Percentiles rank a stretch among this genome's conserved stretches.
These are phyloP conservation scores for Lagopus muta DNA, from an alignment of 2,113 vertebrate species.

Conservation along the genomic window DNA sequence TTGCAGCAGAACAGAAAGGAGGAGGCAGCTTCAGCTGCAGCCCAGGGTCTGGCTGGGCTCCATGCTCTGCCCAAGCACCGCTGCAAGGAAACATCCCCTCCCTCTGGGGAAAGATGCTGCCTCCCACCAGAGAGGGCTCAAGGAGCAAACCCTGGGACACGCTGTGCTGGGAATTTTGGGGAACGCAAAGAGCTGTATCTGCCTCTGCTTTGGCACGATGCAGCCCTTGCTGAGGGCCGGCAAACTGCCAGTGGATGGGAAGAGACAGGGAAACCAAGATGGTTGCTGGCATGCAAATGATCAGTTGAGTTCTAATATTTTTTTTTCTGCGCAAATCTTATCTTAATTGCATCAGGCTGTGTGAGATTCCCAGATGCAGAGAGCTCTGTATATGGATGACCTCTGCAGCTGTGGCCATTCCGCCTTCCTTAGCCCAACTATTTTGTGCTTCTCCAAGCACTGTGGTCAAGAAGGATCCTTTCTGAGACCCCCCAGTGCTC, in stretches of 20 bases:
- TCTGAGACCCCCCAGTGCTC: not conserved
- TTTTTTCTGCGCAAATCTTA: not conserved
- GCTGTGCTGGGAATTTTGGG: not conserved
- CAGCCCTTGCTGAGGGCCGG: not conserved
- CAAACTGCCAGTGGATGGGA: not conserved
- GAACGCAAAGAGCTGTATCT: not conserved
- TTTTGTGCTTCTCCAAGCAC: not conserved
- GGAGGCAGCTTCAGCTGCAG: not conserved
- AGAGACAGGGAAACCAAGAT: not conserved
- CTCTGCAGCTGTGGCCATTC: not conserved
- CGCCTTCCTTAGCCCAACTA: not conserved
- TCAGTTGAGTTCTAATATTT: not conserved
- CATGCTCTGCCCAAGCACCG: not conserved
- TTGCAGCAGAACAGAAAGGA: not conserved
- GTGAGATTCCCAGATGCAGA: not conserved
- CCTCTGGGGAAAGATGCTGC: not conserved
- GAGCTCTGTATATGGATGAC: not conserved
- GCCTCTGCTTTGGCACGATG: not conserved
- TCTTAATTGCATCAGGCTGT: not conserved
- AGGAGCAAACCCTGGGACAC: not conserved
- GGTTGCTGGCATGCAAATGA: not conserved
- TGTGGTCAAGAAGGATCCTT: not conserved
- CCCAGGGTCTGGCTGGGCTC: not conserved
- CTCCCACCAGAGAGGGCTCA: not conserved
- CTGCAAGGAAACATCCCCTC: fast-evolving